phyloP scores from a whole-genome alignment of 2,797 vertebrate species.

The Periophthalmus magnuspinnatus region DNA sequence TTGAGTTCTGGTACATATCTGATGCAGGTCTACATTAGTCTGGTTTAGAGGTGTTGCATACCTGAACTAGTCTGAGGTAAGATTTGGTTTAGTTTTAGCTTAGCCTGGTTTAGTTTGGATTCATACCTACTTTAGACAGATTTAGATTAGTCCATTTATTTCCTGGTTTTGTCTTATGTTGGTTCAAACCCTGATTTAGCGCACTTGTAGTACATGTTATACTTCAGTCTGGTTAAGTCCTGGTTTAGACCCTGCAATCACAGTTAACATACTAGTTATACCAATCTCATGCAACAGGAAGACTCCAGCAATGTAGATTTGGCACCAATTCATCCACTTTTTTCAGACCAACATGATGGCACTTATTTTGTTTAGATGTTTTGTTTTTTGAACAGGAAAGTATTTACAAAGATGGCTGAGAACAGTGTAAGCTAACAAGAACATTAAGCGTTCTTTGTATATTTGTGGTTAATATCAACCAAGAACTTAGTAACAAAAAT shows the following conservation, averaged over 20 bases:
- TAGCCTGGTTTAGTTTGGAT: not conserved
- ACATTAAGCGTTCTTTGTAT: not conserved
- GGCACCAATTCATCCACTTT: not conserved
- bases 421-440: not conserved
- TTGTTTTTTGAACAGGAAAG: not conserved
- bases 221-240: not conserved
- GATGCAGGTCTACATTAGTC: too few species aligned
- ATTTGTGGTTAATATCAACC: not conserved
- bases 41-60: too few species aligned
- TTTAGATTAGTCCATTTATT: not conserved
- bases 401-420: conserved; percentile 1
- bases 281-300: not conserved
- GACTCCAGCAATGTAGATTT: not conserved
- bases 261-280: not conserved
- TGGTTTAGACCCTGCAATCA: not conserved
- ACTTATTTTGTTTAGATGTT: not conserved
- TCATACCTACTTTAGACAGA: not conserved
- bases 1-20: too few species aligned
- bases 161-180: not conserved
- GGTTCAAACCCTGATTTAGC: not conserved
- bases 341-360: not conserved
- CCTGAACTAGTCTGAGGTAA: too few species aligned
- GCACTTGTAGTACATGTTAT: not conserved
- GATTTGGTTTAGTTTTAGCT: not conserved
- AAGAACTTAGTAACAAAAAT: not conserved